Evolutionary conservation across 2,888 invertebrate species (phyloP).

Genomic region (Crepidodera aurea): DNA sequence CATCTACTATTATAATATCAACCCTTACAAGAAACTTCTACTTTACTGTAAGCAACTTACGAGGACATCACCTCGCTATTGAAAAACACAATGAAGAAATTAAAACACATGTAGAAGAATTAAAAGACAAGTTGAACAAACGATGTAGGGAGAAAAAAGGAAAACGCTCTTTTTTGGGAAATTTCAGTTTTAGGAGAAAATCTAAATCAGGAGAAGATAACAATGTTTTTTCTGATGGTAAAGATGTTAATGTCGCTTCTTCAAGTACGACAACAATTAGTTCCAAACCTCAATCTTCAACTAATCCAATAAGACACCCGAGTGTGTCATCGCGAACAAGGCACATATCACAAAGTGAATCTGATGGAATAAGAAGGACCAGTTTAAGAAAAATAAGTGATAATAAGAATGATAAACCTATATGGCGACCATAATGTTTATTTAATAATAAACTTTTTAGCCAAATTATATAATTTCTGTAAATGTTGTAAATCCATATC

Average conservation of each 20-base stretch:
- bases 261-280: no score
- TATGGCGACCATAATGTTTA: no score
- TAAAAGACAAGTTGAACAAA: slow-evolving; percentile 13
- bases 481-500: no score
- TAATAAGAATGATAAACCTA: no score
- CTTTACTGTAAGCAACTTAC: slow-evolving; percentile 43
- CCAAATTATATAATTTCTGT: no score
- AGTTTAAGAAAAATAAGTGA: not conserved
- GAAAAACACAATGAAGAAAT: slow-evolving; percentile 34
- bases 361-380: not conserved
- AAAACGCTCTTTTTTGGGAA: not conserved
- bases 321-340: not conserved
- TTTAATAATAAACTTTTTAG: no score
- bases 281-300: not conserved
- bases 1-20: slow-evolving; percentile 50
- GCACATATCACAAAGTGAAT: not conserved
- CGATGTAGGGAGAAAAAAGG: not conserved
- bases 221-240: not conserved
- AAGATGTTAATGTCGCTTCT: no score
- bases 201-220: not conserved
- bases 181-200: slow-evolving; percentile 17
- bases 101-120: slow-evolving; percentile 14
- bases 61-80: slow-evolving; percentile 47
- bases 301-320: not conserved
- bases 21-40: slow-evolving; percentile 56